Conservation (phyloP, 2,797 vertebrate species). For the Pelochelys cantorii region DNA sequence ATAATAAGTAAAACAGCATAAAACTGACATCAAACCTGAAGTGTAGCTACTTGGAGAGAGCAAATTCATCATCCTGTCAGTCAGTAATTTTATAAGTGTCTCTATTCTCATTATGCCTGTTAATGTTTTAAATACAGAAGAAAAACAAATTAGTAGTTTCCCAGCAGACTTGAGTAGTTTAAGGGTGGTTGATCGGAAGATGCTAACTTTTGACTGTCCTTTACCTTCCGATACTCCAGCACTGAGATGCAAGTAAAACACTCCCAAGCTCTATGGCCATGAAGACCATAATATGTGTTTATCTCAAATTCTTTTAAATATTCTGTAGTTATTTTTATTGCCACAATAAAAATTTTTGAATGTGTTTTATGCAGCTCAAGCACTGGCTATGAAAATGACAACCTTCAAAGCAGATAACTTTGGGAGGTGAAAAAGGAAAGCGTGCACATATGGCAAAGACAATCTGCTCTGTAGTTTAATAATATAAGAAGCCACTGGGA, state of each 20-base stretch:
- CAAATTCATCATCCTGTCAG: constrained; percentile 60
- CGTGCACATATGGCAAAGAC: not conserved
- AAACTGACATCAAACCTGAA: constrained; percentile 17
- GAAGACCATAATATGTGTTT: constrained; percentile 1
- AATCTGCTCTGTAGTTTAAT: not conserved
- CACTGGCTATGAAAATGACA: not conserved
- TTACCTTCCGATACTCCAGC: constrained; percentile 45
- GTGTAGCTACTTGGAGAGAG: not conserved
- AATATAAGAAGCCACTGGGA: not conserved
- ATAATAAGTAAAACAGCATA: constrained; percentile 6
- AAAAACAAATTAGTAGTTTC: constrained; percentile 54
- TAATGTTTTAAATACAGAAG: constrained; percentile 58
- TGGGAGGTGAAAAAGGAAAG: not conserved
- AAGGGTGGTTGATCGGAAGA: constrained; percentile 49
- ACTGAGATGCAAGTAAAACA: constrained; percentile 11
- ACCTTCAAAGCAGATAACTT: not conserved
- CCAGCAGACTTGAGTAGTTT: constrained; percentile 37
- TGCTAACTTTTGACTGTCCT: constrained; percentile 39
- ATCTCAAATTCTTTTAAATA: constrained; percentile 52
- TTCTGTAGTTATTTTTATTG: not conserved
- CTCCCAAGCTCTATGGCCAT: not conserved
- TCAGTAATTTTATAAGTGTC: constrained; percentile 54
- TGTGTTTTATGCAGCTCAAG: not conserved
- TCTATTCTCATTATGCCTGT: constrained; percentile 55
- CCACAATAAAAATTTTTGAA: not conserved